Evolutionary conservation across 2,113 vertebrate species (phyloP), one percentile per base, ranked within the genome.

Genomic region (Labeo rohita): DNA sequence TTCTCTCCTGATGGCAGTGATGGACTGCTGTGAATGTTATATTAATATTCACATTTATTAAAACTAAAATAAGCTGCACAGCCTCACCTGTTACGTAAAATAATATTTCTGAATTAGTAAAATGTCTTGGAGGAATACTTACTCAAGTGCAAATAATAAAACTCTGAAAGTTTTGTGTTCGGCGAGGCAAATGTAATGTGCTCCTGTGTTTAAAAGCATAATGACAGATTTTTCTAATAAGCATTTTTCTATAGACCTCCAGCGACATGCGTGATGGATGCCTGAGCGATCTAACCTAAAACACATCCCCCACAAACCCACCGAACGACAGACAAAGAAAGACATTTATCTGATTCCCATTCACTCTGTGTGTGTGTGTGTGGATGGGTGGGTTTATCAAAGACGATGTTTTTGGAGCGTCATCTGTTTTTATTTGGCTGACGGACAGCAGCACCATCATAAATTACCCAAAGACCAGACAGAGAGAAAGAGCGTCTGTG

Each of bases 201-300:
- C 50, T 80, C 65, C 84, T 72, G 80, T 54, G 52, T 9, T 54
- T 45, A 47, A 74, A 90, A 88, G 90, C 87, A 87, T 68, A 89
- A 92, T 92, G 93, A 94, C 93, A 92, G 91, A 94, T 92, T 92
- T 89, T 70, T 87, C 90, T 94, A 94, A 94, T 92, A 91, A 92
- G 93, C 92, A 94, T 93, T 94, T 93, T 93, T 93, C 93, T 92
- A 92, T 92, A 92, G 91, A 90, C 91, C 91, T 90, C 88, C 91
- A 91, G 89, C 93, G 93, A 92, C 92, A 92, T 86, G 80, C 76
- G 74, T 94, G 92, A 95, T 94, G 94, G 93, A 93, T 93, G 90
- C 84, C 89, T 86, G 85, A 91, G 91, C 90, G 75, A 66, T 79
- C 50, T 80, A 79, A 86, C 90, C 90, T 88, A 87, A 89, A 85